Evolutionary conservation across 2,797 vertebrate genomes (phyloP), one percentile per base, ranked within the genome.

Genomic region (Platyrinchus mystaceus): DNA sequence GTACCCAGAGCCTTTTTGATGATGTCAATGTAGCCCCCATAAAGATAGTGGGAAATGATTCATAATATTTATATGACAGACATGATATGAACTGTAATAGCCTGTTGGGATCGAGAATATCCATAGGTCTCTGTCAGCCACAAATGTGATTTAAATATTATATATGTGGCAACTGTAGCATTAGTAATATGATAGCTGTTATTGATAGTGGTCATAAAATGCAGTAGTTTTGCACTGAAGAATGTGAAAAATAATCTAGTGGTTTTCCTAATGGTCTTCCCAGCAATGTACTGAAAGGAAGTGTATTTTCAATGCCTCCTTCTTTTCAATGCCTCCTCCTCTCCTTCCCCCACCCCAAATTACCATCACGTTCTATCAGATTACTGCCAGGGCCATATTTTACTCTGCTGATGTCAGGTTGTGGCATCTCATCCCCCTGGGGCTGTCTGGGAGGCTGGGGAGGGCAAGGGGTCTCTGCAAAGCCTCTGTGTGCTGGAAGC

Each of bases 31-130:
- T 70, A 96, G 95, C 95, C 96, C 94, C 96, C 94, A 92, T 97
- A 97, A 97, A 97, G 98, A 97, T 87, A 97, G 97, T 23, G 59
- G 96, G 95, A 93, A 96, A 97, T 97, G 97, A 97, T 97, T 97
- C 97, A 95, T 97, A 97, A 96, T 97, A 94, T 97, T 97, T 97
- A 97, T 97, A 97, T 97, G 97, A 97, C 97, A 97, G 97, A 96
- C 97, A 94, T 88, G 97, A 96, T 96, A 96, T 92, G 97, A 97
- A 91, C 97, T 59, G 44, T 97, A 96, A 97, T 97, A 94, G 97
- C 96, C 97, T 97, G 94, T 95, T 96, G 97, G 97, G 97, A 97
- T 96, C 15, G 64, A 97, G 94, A 97, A 96, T 95, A 95, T 95
- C 97, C 90, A 93, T 96, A 91, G 84, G 75, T 97, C 97, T 97